These are phyloP conservation scores for Cotesia glomerata DNA, from an alignment of 1,140 invertebrate species.

Conservation along the genomic window DNA sequence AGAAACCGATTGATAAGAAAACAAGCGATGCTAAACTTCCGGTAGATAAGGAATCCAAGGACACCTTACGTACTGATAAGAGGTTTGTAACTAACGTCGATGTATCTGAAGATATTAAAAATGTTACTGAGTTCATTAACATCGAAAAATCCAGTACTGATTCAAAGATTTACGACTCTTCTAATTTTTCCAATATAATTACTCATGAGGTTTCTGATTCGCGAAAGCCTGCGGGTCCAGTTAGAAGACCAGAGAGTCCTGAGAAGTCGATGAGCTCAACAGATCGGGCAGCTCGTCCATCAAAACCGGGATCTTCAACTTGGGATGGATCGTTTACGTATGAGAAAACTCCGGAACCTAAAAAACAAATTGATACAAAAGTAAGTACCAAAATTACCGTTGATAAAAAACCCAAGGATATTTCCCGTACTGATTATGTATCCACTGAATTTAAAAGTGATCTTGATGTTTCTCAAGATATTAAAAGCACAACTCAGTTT, in stretches of 20 bases:
- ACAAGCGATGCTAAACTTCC: constrained; percentile 8
- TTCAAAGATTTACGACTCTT: constrained; percentile 22
- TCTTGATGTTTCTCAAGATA: not conserved
- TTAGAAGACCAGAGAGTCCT: not conserved
- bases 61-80: not conserved
- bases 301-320: constrained; percentile 30
- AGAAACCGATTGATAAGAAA: not conserved
- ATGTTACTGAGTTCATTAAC: constrained; percentile 2
- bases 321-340: constrained; percentile 37
- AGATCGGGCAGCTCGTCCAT: constrained; percentile 13
- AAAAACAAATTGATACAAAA: constrained; percentile 20
- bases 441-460: not conserved
- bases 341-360: constrained; percentile 17
- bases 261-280: constrained; percentile 31
- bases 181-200: constrained; percentile 22
- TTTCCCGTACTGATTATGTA: too few relatives aligned
- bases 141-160: constrained; percentile 24
- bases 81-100: not conserved
- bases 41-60: constrained; percentile 4
- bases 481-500: not conserved
- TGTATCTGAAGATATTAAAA: not conserved
- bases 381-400: not conserved
- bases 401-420: too few relatives aligned
- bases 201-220: constrained; percentile 20
- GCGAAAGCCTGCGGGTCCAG: constrained; percentile 5